Percentiles rank a stretch among this genome's conserved stretches.
Conservation (phyloP, 2,113 vertebrate genomes). For the Misgurnus anguillicaudatus region DNA sequence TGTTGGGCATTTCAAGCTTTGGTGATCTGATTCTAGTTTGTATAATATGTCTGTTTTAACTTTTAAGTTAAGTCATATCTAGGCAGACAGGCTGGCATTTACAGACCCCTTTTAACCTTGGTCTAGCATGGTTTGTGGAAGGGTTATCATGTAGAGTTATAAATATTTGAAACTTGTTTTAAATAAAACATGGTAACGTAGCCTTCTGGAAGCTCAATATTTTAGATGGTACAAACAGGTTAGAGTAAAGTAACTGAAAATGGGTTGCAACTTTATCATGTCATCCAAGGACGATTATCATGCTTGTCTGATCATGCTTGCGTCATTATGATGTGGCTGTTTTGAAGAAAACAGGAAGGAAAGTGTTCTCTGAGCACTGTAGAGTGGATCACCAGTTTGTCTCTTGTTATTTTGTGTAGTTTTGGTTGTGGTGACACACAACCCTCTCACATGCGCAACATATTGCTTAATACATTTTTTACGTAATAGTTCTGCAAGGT, state of each 20-base stretch:
- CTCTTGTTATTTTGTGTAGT: too few relatives aligned
- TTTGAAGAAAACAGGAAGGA: too few relatives aligned
- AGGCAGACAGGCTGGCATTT: not conserved
- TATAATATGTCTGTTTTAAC: not conserved
- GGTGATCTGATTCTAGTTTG: not conserved
- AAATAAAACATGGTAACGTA: not conserved
- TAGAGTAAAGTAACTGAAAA: not conserved
- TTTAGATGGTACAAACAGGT: constrained; percentile 10
- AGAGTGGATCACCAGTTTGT: too few relatives aligned
- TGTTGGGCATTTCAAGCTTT: not conserved
- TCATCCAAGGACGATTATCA: too few relatives aligned
- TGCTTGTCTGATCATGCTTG: too few relatives aligned
- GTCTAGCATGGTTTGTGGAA: not conserved
- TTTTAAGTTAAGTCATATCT: not conserved
- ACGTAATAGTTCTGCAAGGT: too few relatives aligned
- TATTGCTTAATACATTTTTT: too few relatives aligned
- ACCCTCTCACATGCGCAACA: too few relatives aligned
- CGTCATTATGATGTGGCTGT: too few relatives aligned
- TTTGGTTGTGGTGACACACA: too few relatives aligned
- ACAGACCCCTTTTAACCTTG: not conserved
- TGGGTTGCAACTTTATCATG: not conserved
- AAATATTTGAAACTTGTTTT: not conserved
- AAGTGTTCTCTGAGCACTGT: too few relatives aligned
- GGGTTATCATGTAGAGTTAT: not conserved
- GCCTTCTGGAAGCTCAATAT: not conserved